phyloP scores from a whole-genome alignment of 1,140 invertebrate species.

The Drosophila aff. region DNA sequence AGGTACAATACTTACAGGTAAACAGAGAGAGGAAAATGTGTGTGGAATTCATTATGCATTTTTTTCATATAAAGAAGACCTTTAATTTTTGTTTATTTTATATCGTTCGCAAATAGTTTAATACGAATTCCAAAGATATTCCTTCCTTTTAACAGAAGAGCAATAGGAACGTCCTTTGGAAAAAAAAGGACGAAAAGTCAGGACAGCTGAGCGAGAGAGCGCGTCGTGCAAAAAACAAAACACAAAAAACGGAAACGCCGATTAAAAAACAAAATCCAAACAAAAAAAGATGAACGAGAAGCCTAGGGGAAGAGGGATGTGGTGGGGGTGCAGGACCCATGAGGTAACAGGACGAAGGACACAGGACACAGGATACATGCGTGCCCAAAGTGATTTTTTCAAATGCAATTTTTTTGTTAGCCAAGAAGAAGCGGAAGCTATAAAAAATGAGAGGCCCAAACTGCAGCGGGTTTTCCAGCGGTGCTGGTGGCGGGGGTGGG shows the following conservation, averaged over 20 bases:
- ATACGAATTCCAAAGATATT: neutral
- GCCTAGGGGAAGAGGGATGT: constrained; percentile 8
- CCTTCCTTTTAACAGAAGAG: neutral
- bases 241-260: constrained; percentile 26
- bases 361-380: constrained; percentile 46
- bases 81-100: neutral
- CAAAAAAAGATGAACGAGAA: neutral
- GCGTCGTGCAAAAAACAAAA: constrained; percentile 76
- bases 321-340: constrained; percentile 11
- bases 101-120: neutral
- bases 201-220: constrained; percentile 7
- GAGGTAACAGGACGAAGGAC: constrained; percentile 16
- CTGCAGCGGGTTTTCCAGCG: constrained; percentile 2
- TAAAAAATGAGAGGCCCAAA: constrained; percentile 42
- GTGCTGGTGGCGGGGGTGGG: neutral
- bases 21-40: neutral
- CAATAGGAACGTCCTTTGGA: neutral
- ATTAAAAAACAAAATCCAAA: constrained; percentile 7
- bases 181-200: constrained; percentile 11
- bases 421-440: constrained; percentile 43
- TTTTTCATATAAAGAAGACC: neutral
- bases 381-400: constrained; percentile 59
- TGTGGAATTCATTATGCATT: neutral
- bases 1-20: neutral
- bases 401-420: constrained; percentile 46